phyloP scores from a whole-genome alignment of 64 coral and sea anemone genomes.

The Stichodactyla mertensii region DNA sequence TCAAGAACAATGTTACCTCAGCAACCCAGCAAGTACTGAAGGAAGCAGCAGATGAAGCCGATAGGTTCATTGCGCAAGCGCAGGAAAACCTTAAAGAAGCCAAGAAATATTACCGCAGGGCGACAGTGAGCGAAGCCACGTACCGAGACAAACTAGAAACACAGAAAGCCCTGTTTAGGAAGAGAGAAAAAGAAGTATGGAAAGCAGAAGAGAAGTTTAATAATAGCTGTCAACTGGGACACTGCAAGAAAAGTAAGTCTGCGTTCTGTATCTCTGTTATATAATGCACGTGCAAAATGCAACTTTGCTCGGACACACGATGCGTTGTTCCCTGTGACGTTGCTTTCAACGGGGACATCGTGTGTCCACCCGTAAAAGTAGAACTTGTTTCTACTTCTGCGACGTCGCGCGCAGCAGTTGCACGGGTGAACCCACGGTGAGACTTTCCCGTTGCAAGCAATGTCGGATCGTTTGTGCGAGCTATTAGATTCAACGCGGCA shows the following conservation, averaged over 20 bases:
- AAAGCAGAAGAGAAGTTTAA: slow-evolving; percentile 78
- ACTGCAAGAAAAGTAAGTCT: slow-evolving; percentile 74
- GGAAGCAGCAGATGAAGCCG: slow-evolving; percentile 67
- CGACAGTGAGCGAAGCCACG: slow-evolving; percentile 54
- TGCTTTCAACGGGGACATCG: too few relatives aligned
- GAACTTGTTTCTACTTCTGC: too few relatives aligned
- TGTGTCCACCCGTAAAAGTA: too few relatives aligned
- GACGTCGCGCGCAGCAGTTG: too few relatives aligned
- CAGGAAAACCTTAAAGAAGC: slow-evolving; percentile 76
- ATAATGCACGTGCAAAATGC: too few relatives aligned
- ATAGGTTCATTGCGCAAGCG: slow-evolving; percentile 82
- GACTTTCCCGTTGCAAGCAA: too few relatives aligned
- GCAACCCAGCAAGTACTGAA: slow-evolving; percentile 38
- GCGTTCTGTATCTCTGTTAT: too few relatives aligned
- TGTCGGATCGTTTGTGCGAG: too few relatives aligned
- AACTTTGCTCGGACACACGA: too few relatives aligned
- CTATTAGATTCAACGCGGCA: too few relatives aligned
- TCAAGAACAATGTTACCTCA: slow-evolving; percentile 50
- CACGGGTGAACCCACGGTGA: too few relatives aligned
- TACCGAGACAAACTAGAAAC: slow-evolving; percentile 55
- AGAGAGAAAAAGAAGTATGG: slow-evolving; percentile 82
- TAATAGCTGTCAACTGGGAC: slow-evolving; percentile 63
- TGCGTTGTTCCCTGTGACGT: too few relatives aligned
- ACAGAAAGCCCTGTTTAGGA: slow-evolving; percentile 47
- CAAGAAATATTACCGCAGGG: slow-evolving; percentile 72